Evolutionary conservation across 2,888 invertebrate species (phyloP).

Genomic region (Drosophila siamana): DNA sequence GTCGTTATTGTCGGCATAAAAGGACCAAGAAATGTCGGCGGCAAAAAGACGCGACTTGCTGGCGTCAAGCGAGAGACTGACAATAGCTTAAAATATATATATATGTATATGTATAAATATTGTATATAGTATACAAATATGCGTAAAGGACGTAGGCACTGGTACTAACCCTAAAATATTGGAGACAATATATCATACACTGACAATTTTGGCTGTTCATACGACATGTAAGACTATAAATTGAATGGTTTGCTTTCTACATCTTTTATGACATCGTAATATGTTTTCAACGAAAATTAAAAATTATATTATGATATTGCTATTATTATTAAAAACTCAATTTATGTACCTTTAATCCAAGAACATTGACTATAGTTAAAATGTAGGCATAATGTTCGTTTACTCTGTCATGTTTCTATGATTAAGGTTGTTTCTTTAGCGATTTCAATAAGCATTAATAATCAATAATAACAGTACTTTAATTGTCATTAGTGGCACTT

Average conservation of each 20-base stretch:
- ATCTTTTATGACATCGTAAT: too few species aligned
- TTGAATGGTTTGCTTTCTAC: too few species aligned
- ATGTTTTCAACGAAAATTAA: too few species aligned
- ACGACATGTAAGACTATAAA: neutral
- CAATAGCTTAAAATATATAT: conserved; percentile 67
- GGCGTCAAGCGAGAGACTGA: conserved; percentile 66
- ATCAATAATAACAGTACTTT: conserved; percentile 52
- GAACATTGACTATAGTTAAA: conserved; percentile 61
- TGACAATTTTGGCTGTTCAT: conserved; percentile 24
- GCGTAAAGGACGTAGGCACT: too few species aligned
- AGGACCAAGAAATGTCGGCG: conserved; percentile 80
- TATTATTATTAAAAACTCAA: too few species aligned
- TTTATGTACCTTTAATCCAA: too few species aligned
- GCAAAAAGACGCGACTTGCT: conserved; percentile 79
- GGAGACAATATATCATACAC: conserved; percentile 18
- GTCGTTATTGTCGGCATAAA: conserved; percentile 49
- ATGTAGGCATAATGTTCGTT: conserved; percentile 42
- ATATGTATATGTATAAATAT: conserved; percentile 8
- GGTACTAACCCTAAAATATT: neutral
- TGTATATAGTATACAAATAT: too few species aligned
- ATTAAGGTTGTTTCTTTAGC: conserved; percentile 67
- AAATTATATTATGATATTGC: too few species aligned
- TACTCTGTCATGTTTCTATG: conserved; percentile 25
- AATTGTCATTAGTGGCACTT: conserved; percentile 68
- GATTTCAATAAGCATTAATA: conserved; percentile 70